Percentiles rank a stretch among this genome's conserved stretches.
Conservation (phyloP, 2,797 vertebrate species). For the Atherinosoma microstoma region DNA sequence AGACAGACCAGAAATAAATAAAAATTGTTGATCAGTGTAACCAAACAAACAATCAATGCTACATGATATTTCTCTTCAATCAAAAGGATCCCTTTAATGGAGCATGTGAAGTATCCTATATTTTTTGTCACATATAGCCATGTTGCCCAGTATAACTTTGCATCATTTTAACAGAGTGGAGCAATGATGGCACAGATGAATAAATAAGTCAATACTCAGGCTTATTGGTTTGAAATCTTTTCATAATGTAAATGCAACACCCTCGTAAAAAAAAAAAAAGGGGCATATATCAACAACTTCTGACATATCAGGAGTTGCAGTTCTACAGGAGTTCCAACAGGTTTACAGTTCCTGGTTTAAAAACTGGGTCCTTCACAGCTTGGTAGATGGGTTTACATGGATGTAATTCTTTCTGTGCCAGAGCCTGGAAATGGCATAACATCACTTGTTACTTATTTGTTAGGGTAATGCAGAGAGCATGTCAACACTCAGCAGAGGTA, state of each 20-base stretch:
- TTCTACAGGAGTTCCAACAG: not conserved
- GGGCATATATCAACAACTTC: not conserved
- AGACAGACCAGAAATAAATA: slow-evolving; percentile 17
- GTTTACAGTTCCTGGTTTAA: not conserved
- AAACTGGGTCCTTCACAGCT: not conserved
- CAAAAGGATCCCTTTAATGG: not conserved
- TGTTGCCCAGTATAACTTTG: too few relatives aligned
- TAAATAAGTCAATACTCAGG: not conserved
- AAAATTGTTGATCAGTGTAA: not conserved
- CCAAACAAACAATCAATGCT: not conserved
- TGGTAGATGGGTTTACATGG: not conserved
- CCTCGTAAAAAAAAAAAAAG: not conserved
- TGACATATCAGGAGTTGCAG: not conserved
- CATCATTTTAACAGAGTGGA: not conserved
- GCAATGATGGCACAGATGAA: not conserved
- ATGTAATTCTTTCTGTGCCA: not conserved
- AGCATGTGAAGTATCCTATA: not conserved
- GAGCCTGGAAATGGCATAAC: not conserved
- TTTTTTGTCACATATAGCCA: not conserved
- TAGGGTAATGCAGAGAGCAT: not conserved
- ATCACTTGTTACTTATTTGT: not conserved
- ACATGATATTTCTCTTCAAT: not conserved
- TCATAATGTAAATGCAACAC: not conserved
- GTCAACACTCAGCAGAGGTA: not conserved
- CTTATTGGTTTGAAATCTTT: not conserved